Base-by-base conservation (phyloP, 2,888 invertebrate genomes). In the Oxystoma pomonae region DNA sequence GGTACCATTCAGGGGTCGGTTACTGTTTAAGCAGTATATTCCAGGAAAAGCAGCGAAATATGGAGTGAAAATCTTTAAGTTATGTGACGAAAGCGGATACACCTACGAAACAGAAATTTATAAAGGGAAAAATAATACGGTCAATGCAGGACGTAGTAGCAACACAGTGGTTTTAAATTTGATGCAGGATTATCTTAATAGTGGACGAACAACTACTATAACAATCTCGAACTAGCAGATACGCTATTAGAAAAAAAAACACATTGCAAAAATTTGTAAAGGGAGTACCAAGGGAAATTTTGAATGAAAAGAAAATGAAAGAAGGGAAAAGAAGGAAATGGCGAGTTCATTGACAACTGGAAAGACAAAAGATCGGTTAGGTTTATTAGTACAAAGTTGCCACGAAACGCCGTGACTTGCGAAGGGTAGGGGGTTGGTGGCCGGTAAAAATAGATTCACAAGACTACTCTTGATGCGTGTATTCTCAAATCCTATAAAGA, bases 191-290 rank as follows among this genome's bases (percentile, higher is more conserved):
- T 55, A 55, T 5, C 57, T 65, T 18, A 56, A 61, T 56, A 20
- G 50, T 16, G 65, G 65, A 22, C 21, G 60, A 2, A 52, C 55
- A 64, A 62, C 51, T 66, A 22, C 20, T 66, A 64, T 22, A 64
- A 52, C 12, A 64, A 53, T 58, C 21, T 66, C 12, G 49, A 55
- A 16, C 49, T 64, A 17, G 57, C 59, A 16, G 12, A 62, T 49
- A 55, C 9, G 50, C 58, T 62, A 9, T 55, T 60, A 20, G 17
- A 60, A 57, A 58, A 55, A 19, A 61, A 60, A 50, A 65, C 65
- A n/a, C 59, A 65, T 52, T 63, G 57, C 53, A 60, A 56, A 60
- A 55, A 57, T 59, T 59, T 55, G 49, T 16, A 57, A 64, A 62
- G 51, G 60, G 59, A 17, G 20, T 61, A 12, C 62, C 66, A 50